These are phyloP conservation scores for Cydia amplana DNA, from an alignment of 1,140 invertebrate genomes.

Conservation along the genomic window DNA sequence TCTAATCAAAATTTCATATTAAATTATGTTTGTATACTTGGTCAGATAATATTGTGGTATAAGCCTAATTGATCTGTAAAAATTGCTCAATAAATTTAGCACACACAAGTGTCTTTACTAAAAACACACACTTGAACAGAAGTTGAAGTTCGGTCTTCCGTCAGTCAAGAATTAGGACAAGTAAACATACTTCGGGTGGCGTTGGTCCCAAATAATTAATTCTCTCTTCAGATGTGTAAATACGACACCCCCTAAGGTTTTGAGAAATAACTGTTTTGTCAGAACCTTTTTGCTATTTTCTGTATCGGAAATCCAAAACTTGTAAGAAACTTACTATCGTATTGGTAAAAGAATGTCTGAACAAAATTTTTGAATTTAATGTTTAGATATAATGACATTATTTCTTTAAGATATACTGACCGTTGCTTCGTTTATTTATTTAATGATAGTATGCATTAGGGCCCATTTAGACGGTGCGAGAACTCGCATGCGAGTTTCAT, in stretches of 20 bases:
- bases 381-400: no score
- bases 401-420: no score
- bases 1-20: no score
- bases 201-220: not conserved
- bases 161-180: conserved; percentile 3
- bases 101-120: not conserved
- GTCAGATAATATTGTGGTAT: not conserved
- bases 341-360: no score
- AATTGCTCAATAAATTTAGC: not conserved
- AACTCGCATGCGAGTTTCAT: no score
- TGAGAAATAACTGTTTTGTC: not conserved
- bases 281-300: no score
- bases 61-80: not conserved
- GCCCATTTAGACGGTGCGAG: no score
- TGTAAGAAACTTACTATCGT: no score
- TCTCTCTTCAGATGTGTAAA: not conserved
- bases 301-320: no score
- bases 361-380: no score
- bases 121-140: not conserved
- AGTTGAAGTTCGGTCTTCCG: not conserved
- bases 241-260: conserved; percentile 7
- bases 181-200: not conserved
- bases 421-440: no score
- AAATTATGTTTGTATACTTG: not conserved
- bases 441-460: no score